Percentiles rank a stretch among this genome's conserved stretches.
Evolutionary conservation across 2,113 vertebrate species (phyloP).

Genomic region (Athene noctua): DNA sequence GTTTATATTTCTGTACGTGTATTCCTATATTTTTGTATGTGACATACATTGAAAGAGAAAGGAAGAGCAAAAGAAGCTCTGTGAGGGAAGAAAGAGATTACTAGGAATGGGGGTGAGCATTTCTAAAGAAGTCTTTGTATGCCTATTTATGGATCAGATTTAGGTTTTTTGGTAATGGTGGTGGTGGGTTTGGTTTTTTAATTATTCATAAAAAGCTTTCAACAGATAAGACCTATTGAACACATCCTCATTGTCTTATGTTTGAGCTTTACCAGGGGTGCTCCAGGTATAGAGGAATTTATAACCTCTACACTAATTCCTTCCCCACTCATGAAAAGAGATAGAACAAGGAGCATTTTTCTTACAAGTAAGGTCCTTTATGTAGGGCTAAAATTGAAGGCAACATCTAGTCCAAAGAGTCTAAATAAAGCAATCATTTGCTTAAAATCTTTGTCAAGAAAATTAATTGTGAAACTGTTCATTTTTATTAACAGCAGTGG

Average conservation of each 20-base stretch:
- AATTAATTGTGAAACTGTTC: not conserved
- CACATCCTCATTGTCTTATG: not conserved
- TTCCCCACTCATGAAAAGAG: not conserved
- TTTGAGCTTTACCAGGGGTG: not conserved
- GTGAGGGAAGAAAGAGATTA: not conserved
- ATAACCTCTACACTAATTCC: not conserved
- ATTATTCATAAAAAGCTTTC: not conserved
- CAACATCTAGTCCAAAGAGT: not conserved
- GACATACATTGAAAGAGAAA: not conserved
- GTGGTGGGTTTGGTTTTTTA: not conserved
- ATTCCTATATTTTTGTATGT: not conserved
- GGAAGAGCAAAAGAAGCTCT: not conserved
- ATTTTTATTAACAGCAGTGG: not conserved
- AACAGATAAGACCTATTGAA: not conserved
- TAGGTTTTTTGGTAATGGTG: rapidly evolving
- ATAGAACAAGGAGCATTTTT: not conserved
- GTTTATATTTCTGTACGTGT: not conserved
- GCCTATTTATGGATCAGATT: not conserved
- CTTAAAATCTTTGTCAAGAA: not conserved
- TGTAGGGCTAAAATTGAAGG: not conserved
- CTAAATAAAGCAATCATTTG: not conserved
- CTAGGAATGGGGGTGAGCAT: not conserved
- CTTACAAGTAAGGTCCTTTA: not conserved
- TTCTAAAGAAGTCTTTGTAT: not conserved
- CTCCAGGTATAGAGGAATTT: not conserved